Evolutionary conservation across 2,797 vertebrate genomes (phyloP).

Genomic region (Prunella strophiata): DNA sequence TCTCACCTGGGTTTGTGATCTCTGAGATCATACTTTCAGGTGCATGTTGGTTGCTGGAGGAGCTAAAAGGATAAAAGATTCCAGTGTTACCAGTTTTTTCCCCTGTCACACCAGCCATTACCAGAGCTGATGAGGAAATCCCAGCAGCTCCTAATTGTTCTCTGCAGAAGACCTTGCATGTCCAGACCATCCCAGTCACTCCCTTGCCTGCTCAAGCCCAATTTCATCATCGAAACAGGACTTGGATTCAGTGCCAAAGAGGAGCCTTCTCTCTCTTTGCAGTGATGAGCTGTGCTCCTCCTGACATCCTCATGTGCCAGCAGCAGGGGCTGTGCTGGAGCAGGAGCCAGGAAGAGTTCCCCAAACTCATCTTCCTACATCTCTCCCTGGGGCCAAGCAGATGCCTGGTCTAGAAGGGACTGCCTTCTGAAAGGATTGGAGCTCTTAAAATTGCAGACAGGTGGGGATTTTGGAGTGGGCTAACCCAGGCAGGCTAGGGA

Average conservation of each 20-base stretch:
- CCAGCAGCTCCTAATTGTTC: neutral
- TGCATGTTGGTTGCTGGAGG: neutral
- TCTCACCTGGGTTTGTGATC: neutral
- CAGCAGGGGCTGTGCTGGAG: neutral
- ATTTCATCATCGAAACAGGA: neutral
- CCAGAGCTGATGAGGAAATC: slow-evolving; percentile 17
- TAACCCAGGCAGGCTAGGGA: neutral
- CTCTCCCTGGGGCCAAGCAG: neutral
- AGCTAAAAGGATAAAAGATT: slow-evolving; percentile 23
- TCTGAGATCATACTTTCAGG: slow-evolving; percentile 32
- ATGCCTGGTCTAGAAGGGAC: neutral
- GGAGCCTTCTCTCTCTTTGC: neutral
- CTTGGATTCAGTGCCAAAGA: neutral
- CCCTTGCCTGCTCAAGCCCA: neutral
- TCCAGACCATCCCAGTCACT: neutral
- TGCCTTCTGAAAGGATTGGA: neutral
- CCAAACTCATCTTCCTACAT: neutral
- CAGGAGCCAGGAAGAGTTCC: neutral
- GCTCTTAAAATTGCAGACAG: neutral
- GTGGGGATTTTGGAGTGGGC: neutral
- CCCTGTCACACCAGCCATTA: accelerated
- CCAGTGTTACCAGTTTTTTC: neutral
- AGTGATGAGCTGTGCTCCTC: neutral
- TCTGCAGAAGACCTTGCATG: neutral
- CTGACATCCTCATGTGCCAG: neutral